Percentiles rank a stretch among this genome's conserved stretches.
phyloP scores from a whole-genome alignment of 2,888 invertebrate genomes.

The Elmis aenea region DNA sequence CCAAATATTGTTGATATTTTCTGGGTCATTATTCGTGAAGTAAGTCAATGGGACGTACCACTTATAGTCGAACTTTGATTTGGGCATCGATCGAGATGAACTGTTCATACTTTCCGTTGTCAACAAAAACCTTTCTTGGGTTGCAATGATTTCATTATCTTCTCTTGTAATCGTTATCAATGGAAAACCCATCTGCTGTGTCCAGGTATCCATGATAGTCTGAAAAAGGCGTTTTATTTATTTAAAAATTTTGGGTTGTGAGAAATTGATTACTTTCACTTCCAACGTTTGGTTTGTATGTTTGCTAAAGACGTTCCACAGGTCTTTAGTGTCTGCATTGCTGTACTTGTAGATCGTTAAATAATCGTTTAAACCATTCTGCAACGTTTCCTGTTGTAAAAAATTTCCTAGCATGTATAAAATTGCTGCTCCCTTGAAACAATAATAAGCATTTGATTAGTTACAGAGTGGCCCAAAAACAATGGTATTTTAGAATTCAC shows the following conservation, averaged over 20 bases:
- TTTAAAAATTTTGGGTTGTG: neutral
- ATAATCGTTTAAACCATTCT: conserved; percentile 63
- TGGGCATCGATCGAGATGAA: conserved; percentile 38
- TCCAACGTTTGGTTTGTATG: conserved; percentile 58
- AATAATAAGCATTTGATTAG: too few relatives aligned
- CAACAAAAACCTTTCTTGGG: conserved; percentile 61
- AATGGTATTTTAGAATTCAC: neutral
- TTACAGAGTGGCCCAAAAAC: too few relatives aligned
- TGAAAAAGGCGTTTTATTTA: conserved; percentile 31
- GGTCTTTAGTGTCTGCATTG: conserved; percentile 73
- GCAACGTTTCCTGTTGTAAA: conserved; percentile 58
- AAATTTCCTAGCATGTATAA: conserved; percentile 68
- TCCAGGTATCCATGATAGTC: conserved; percentile 75
- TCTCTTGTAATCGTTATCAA: conserved; percentile 62
- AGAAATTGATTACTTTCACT: conserved; percentile 50
- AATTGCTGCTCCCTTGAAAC: conserved; percentile 66
- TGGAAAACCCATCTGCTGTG: conserved; percentile 77
- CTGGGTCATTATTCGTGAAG: conserved; percentile 60
- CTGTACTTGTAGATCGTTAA: conserved; percentile 62
- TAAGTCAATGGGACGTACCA: conserved; percentile 80
- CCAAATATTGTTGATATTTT: conserved; percentile 60
- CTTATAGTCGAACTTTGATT: conserved; percentile 56
- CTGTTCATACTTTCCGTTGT: conserved; percentile 43
- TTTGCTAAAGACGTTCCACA: conserved; percentile 71
- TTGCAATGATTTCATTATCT: conserved; percentile 58